Evolutionary conservation across 2,888 invertebrate species (phyloP).

Genomic region (Acanthococcus lagerstroemiae): DNA sequence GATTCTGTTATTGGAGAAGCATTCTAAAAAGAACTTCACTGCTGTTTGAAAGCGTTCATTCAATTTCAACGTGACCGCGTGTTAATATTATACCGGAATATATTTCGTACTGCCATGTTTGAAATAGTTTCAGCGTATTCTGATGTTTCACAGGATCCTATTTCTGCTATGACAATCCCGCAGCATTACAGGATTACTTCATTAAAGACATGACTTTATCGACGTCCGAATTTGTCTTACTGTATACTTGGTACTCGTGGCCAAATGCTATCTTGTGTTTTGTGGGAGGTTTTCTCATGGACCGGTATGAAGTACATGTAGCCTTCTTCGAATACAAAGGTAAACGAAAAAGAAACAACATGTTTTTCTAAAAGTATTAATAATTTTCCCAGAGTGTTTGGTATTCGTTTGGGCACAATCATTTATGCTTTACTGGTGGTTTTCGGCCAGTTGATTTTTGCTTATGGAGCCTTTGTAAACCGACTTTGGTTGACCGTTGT

Average conservation of each 20-base stretch:
- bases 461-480: constrained; percentile 67
- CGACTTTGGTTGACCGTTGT: constrained; percentile 80
- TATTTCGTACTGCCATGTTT: constrained; percentile 27
- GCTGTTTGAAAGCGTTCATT: too few species aligned
- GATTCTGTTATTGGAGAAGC: too few species aligned
- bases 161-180: constrained; percentile 96
- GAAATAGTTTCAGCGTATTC: constrained; percentile 1
- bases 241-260: constrained; percentile 95
- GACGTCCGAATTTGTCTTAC: constrained; percentile 70
- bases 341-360: not conserved
- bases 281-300: constrained; percentile 90
- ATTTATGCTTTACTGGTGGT: constrained; percentile 82
- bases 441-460: constrained; percentile 79
- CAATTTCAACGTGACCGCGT: too few species aligned
- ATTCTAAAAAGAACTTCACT: too few species aligned
- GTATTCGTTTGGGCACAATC: constrained; percentile 81
- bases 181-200: constrained; percentile 80
- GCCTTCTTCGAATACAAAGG: not conserved
- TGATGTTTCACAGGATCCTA: constrained; percentile 67
- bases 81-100: not conserved
- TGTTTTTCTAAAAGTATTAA: too few species aligned
- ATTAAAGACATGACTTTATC: constrained; percentile 66
- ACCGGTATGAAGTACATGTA: constrained; percentile 49
- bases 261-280: constrained; percentile 93
- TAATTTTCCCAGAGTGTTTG: constrained; percentile 63